Conservation (phyloP, 2,888 invertebrate species). For the Spisula solida region DNA sequence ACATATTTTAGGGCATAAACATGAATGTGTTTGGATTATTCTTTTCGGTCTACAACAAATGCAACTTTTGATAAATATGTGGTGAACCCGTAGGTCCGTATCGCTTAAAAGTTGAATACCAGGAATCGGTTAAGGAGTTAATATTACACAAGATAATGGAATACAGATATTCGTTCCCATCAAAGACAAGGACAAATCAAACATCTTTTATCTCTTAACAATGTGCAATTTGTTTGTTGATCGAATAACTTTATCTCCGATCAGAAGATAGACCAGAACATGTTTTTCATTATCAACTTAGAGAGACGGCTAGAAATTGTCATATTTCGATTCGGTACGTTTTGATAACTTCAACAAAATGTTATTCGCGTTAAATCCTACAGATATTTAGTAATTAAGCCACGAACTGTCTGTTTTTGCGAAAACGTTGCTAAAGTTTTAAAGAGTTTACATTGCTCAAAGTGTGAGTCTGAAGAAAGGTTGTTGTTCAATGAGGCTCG, state of each 20-base stretch:
- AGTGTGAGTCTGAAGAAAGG: too few species aligned
- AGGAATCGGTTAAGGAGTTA: background rate
- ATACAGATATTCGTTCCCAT: conserved; percentile 21
- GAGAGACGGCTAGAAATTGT: background rate
- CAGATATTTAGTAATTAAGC: too few species aligned
- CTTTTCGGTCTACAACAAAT: too few species aligned
- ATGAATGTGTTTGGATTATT: too few species aligned
- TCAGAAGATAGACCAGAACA: background rate
- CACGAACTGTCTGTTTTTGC: too few species aligned
- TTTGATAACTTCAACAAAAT: background rate
- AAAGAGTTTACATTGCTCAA: too few species aligned
- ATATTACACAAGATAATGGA: background rate
- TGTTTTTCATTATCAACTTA: too few species aligned
- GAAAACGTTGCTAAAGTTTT: too few species aligned
- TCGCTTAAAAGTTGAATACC: background rate
- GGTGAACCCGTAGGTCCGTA: too few species aligned
- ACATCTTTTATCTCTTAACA: background rate
- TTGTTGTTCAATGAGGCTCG: too few species aligned
- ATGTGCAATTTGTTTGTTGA: background rate
- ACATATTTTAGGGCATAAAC: too few species aligned
- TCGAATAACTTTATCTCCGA: background rate
- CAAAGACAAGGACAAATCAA: background rate
- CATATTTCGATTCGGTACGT: background rate
- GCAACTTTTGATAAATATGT: too few species aligned
- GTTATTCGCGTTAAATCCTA: background rate